A percentile compares a stretch with the other conserved stretches of the same genome.
Conservation (phyloP, 2,888 invertebrate genomes). For the Zhengitettix transpicula region DNA sequence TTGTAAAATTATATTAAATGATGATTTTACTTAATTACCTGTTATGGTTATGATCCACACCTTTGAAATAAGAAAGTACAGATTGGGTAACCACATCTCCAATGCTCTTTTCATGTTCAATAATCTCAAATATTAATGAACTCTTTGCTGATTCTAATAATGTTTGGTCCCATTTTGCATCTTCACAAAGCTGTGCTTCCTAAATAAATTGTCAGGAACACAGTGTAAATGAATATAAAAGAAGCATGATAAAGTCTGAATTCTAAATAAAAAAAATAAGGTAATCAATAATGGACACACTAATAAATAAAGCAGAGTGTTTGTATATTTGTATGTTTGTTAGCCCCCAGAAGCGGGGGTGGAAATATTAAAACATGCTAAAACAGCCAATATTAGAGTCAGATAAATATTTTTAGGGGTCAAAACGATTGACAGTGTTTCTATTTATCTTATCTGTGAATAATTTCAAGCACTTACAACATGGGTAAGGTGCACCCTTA, state of each 20-base stretch:
- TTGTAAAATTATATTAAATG: too few species aligned
- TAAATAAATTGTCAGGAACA: conserved; percentile 18
- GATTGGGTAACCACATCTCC: conserved; percentile 55
- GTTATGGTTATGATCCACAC: conserved; percentile 11
- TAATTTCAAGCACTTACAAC: too few species aligned
- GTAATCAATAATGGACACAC: too few species aligned
- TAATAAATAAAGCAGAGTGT: too few species aligned
- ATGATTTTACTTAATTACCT: conserved; percentile 1
- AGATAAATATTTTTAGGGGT: too few species aligned
- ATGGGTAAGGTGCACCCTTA: too few species aligned
- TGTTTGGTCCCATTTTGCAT: conserved; percentile 47
- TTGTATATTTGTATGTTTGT: too few species aligned
- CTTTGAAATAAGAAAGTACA: conserved; percentile 50
- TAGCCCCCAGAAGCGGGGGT: too few species aligned
- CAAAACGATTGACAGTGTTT: too few species aligned
- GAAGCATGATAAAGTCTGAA: conserved; percentile 1
- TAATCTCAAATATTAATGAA: conserved; percentile 72
- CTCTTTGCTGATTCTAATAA: conserved; percentile 71
- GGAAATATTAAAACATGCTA: too few species aligned
- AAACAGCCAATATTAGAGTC: too few species aligned
- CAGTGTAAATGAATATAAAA: not conserved
- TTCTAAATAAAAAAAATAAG: not conserved
- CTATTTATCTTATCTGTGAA: too few species aligned
- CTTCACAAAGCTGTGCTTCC: conserved; percentile 42
- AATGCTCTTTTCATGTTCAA: conserved; percentile 64